These are phyloP conservation scores for Ganaspis sp. DNA, from an alignment of 1,140 invertebrate species.

Conservation along the genomic window DNA sequence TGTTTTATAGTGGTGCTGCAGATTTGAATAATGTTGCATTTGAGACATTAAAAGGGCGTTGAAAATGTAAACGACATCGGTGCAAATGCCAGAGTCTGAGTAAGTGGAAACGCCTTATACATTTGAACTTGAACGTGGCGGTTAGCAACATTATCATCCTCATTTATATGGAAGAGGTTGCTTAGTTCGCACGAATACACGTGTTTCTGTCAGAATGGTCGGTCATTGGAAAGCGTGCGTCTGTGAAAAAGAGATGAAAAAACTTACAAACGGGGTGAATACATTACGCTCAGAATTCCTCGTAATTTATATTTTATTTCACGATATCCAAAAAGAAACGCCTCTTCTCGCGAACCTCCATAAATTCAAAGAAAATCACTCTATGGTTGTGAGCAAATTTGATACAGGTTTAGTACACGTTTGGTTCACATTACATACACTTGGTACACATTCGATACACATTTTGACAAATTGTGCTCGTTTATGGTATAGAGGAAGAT, in stretches of 20 bases:
- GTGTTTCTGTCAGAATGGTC: conserved; percentile 11
- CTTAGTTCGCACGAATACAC: conserved; percentile 26
- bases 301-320: conserved; percentile 12
- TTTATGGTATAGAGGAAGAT: no score
- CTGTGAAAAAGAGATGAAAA: neutral
- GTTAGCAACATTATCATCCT: conserved; percentile 25
- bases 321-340: conserved; percentile 4
- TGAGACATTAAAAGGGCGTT: conserved; percentile 19
- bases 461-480: no score
- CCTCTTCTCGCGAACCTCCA: neutral
- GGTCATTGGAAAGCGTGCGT: conserved; percentile 24
- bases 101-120: conserved; percentile 1
- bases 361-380: no score
- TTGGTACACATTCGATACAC: no score
- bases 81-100: neutral
- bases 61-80: conserved; percentile 11
- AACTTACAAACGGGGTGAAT: conserved; percentile 12
- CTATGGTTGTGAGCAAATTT: no score
- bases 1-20: neutral
- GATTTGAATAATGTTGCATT: neutral
- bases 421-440: no score
- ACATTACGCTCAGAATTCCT: neutral
- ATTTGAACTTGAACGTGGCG: conserved; percentile 21
- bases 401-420: no score
- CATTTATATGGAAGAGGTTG: conserved; percentile 17